Conservation (phyloP, 2,113 vertebrate species). For the Irena cyanogastra region DNA sequence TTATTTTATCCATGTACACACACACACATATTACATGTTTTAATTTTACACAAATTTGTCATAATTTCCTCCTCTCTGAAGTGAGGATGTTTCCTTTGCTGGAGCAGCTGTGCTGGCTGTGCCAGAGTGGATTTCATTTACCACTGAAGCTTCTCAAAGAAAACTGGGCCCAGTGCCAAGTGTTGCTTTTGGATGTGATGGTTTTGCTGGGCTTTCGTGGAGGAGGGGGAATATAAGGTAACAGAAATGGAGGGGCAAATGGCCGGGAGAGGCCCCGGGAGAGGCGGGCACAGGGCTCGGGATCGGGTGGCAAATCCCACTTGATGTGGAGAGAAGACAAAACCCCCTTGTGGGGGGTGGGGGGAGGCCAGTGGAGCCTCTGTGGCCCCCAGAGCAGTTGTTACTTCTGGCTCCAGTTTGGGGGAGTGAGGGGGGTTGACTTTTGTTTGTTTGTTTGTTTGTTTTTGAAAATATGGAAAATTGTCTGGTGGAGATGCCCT, state of each 20-base stretch:
- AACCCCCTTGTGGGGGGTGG: background rate
- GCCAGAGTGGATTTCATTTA: slow-evolving; percentile 50
- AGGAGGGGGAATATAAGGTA: slow-evolving; percentile 2
- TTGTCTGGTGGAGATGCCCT: background rate
- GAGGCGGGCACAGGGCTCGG: background rate
- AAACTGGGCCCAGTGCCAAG: slow-evolving; percentile 14
- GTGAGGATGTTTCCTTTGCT: slow-evolving; percentile 43
- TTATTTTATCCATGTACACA: background rate
- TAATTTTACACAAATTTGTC: slow-evolving; percentile 40
- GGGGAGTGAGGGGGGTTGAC: background rate
- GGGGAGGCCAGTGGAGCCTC: background rate
- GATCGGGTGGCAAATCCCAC: background rate
- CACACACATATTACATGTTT: slow-evolving; percentile 8
- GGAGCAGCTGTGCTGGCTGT: slow-evolving; percentile 56
- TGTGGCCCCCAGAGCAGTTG: slow-evolving; percentile 25
- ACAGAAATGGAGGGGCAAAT: background rate
- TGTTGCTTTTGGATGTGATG: slow-evolving; percentile 23
- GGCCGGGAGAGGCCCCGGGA: background rate
- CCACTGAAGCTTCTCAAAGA: slow-evolving; percentile 49
- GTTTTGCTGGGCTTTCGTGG: slow-evolving; percentile 8
- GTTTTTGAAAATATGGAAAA: background rate
- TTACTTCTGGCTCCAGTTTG: background rate
- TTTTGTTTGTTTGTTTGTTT: background rate
- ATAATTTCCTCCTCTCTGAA: slow-evolving; percentile 31
- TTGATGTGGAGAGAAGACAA: slow-evolving; percentile 17